phyloP scores from a whole-genome alignment of 2,888 invertebrate species.

The Orthosia gracilis region DNA sequence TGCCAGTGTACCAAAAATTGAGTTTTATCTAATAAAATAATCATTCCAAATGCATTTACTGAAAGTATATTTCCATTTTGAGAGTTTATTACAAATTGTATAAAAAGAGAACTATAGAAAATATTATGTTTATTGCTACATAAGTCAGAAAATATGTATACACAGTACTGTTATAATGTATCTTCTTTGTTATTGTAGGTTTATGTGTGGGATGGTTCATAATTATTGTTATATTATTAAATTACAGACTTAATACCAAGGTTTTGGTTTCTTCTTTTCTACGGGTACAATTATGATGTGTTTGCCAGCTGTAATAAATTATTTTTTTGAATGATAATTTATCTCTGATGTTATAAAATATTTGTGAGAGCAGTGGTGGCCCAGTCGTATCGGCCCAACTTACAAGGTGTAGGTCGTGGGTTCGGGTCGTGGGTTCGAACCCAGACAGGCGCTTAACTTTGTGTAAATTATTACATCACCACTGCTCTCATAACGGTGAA shows the following conservation, averaged over 20 bases:
- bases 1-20: constrained; percentile 29
- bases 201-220: constrained; percentile 45
- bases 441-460: no score
- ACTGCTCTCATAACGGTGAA: no score
- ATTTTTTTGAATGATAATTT: background rate
- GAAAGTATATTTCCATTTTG: constrained; percentile 3
- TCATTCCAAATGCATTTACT: constrained; percentile 58
- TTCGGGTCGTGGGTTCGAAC: no score
- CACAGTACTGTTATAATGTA: constrained; percentile 32
- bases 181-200: constrained; percentile 31
- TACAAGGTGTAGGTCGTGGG: no score
- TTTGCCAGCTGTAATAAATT: constrained; percentile 71
- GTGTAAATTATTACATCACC: no score
- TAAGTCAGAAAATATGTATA: constrained; percentile 32
- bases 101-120: constrained; percentile 17
- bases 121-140: constrained; percentile 30
- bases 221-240: constrained; percentile 34
- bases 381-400: no score
- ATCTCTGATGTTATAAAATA: background rate
- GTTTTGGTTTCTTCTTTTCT: constrained; percentile 69
- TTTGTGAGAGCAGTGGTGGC: no score
- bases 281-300: constrained; percentile 79
- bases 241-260: constrained; percentile 31
- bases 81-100: constrained; percentile 31
- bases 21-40: constrained; percentile 24